phyloP scores from a whole-genome alignment of 92 coral and sea anemone genomes.

The Umimayanthus kanabou region DNA sequence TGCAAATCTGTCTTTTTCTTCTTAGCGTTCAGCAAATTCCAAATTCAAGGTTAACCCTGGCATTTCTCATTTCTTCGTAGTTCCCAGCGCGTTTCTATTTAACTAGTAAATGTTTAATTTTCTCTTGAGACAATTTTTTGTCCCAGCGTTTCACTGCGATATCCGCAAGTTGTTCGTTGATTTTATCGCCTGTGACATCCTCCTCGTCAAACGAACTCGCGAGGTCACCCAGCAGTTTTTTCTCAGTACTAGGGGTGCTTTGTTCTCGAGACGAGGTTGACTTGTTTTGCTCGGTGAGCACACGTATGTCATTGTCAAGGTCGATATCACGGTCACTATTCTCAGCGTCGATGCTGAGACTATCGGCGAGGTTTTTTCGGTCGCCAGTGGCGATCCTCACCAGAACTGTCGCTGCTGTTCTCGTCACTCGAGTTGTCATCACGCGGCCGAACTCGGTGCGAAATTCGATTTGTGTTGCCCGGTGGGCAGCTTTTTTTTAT shows the following conservation, averaged over 20 bases:
- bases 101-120: slow-evolving; percentile 42
- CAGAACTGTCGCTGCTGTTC: not conserved
- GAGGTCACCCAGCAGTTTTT: not conserved
- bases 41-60: slow-evolving; percentile 35
- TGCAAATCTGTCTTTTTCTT: slow-evolving; percentile 32
- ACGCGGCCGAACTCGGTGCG: not conserved
- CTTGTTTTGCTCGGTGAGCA: slow-evolving; percentile 27
- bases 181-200: slow-evolving; percentile 50
- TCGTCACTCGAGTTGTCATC: not conserved
- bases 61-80: slow-evolving; percentile 29
- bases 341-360: slow-evolving; percentile 2
- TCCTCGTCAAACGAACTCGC: not conserved
- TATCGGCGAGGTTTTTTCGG: slow-evolving; percentile 9
- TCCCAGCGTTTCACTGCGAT: slow-evolving; percentile 55
- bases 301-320: not conserved
- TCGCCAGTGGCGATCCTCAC: not conserved
- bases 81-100: slow-evolving; percentile 55
- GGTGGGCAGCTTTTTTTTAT: not conserved
- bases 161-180: slow-evolving; percentile 53
- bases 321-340: slow-evolving; percentile 3
- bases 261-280: slow-evolving; percentile 14
- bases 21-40: not conserved
- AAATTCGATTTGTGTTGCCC: slow-evolving; percentile 10
- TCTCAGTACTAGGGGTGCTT: not conserved
- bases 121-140: slow-evolving; percentile 49